Evolutionary conservation across 2,797 vertebrate genomes (phyloP).

Genomic region (Tragopan temminckii): DNA sequence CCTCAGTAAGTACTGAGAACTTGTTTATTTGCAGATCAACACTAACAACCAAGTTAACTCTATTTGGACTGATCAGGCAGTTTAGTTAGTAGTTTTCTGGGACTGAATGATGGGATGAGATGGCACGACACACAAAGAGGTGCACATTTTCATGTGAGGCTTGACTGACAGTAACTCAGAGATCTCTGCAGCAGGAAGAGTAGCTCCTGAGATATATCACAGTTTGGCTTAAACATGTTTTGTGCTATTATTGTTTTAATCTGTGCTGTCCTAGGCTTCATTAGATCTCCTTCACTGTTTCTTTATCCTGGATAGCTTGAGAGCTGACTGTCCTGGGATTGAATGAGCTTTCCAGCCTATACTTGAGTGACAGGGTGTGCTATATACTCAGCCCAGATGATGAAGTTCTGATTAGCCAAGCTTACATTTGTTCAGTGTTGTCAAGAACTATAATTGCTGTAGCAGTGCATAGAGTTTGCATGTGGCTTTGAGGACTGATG

Average conservation of each 20-base stretch:
- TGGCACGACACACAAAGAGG: background rate
- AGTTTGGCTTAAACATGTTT: background rate
- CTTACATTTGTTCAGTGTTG: background rate
- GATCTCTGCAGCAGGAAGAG: background rate
- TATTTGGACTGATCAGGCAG: background rate
- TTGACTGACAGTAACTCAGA: background rate
- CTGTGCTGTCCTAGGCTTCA: background rate
- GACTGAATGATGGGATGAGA: background rate
- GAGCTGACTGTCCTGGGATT: background rate
- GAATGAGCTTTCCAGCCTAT: background rate
- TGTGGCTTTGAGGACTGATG: background rate
- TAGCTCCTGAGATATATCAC: background rate
- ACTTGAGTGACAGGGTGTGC: rapidly evolving
- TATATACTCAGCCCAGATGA: background rate
- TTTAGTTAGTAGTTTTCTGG: background rate
- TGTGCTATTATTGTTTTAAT: rapidly evolving
- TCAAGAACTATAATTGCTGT: rapidly evolving
- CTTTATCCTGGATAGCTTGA: background rate
- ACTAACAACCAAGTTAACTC: background rate
- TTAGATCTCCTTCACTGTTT: background rate
- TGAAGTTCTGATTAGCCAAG: background rate
- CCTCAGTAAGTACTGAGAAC: background rate
- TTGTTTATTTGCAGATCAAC: background rate
- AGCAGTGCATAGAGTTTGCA: background rate
- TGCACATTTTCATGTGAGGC: background rate